Evolutionary conservation across 2,888 invertebrate genomes (phyloP).

Genomic region (Noctua janthina): DNA sequence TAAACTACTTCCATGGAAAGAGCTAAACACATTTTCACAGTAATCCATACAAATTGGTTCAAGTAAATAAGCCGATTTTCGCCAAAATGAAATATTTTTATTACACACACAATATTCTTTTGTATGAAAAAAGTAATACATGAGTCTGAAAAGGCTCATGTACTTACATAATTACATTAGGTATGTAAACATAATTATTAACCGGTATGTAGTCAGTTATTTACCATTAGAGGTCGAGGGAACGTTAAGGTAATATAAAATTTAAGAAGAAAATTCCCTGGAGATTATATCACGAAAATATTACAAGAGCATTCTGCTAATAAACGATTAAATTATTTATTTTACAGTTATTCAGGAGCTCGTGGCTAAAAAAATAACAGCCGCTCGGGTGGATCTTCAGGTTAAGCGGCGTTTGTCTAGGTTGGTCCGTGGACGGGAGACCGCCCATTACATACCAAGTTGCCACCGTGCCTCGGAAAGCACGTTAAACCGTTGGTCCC

Average conservation of each 20-base stretch:
- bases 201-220: not conserved
- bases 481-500: too few species aligned
- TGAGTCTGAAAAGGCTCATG: slow-evolving; percentile 7
- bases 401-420: too few species aligned
- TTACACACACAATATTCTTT: slow-evolving; percentile 2
- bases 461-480: too few species aligned
- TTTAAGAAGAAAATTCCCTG: not conserved
- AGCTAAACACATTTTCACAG: slow-evolving; percentile 23
- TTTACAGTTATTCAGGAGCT: too few species aligned
- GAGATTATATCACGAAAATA: not conserved
- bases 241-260: not conserved
- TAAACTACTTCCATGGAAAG: slow-evolving; percentile 15
- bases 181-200: slow-evolving; percentile 20
- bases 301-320: not conserved
- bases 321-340: not conserved
- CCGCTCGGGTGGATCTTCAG: too few species aligned
- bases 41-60: slow-evolving; percentile 40
- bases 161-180: slow-evolving; percentile 32
- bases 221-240: not conserved
- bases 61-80: slow-evolving; percentile 23
- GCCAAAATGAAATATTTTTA: slow-evolving; percentile 23
- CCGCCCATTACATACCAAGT: too few species aligned
- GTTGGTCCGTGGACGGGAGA: too few species aligned
- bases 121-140: slow-evolving; percentile 6
- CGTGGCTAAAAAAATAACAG: too few species aligned